Evolutionary conservation across 1,140 invertebrate genomes (phyloP), one percentile per base, ranked within the genome.

Genomic region (Delia radicum): DNA sequence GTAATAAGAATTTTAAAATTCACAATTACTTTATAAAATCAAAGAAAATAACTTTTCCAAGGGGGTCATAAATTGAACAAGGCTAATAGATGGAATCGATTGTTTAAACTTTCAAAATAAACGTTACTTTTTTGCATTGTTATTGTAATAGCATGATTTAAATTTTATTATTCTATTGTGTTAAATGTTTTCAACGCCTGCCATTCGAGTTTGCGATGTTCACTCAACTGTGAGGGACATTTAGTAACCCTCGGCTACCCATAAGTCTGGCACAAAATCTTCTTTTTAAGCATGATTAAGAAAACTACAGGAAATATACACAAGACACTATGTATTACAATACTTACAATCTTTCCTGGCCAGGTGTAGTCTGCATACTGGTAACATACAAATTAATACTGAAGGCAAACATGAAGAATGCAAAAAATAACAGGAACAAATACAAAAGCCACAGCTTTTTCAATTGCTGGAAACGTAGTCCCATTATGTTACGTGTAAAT

Each of bases 371-470:
- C 73, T 85, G 82, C 76, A 85, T 83, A 78, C 84, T 85, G 75
- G 79, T 73, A 76, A 85, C 79, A 80, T 85, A 85, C 65, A 85
- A 78, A 76, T 85, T 85, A 73, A 85, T 85, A 81, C 84, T 85
- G 76, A 85, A 80, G 75, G 84, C 84, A 79, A 85, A 85, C 84
- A 85, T 85, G 71, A 85, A 85, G 79, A 85, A 85, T 67, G 84
- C 84, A 79, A 85, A 85, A 75, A 85, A 84, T 65, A 85, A 73
- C 75, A 85, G 79, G 74, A 85, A 85, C 55, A 85, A 75, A 75
- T 85, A 85, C 24, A 85, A 77, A 6, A 85, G 77, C 84, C 84
- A 85, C 6, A 85, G 78, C 77, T 85, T 85, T 79, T 84, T 84
- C 18, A 85, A 73, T 77, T 85, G 81, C 74, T 85, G 82, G 73